phyloP scores from a whole-genome alignment of 2,888 invertebrate genomes.

The Ennomos quercinarius region DNA sequence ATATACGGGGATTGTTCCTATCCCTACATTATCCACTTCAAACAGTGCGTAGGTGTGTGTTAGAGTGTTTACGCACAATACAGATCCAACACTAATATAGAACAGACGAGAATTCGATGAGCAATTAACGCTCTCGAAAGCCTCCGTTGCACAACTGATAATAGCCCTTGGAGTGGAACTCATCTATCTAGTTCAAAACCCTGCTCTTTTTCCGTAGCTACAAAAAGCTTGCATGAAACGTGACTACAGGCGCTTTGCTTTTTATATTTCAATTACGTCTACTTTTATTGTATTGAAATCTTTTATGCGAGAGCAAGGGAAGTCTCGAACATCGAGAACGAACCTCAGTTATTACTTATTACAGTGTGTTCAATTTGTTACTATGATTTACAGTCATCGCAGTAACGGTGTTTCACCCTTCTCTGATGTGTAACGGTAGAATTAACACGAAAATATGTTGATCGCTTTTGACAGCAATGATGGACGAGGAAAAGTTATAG shows the following conservation, averaged over 20 bases:
- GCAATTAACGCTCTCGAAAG: constrained; percentile 64
- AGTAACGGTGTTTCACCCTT: constrained; percentile 29
- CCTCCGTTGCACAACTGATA: constrained; percentile 55
- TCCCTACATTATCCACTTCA: constrained; percentile 36
- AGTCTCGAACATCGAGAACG: constrained; percentile 18
- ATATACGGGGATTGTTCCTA: constrained; percentile 20
- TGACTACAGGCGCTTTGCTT: constrained; percentile 47
- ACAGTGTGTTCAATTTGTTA: constrained; percentile 25
- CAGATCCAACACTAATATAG: constrained; percentile 44
- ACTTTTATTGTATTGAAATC: constrained; percentile 44
- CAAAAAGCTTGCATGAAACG: constrained; percentile 46
- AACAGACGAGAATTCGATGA: constrained; percentile 65
- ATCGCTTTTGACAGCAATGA: constrained; percentile 17
- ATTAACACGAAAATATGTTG: constrained; percentile 17
- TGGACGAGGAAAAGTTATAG: constrained; percentile 25
- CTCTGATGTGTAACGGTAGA: constrained; percentile 17
- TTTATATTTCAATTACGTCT: constrained; percentile 42
- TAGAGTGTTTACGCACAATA: constrained; percentile 31
- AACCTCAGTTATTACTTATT: constrained; percentile 29
- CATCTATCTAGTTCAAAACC: constrained; percentile 46
- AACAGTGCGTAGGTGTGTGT: constrained; percentile 31
- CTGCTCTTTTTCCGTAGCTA: constrained; percentile 40
- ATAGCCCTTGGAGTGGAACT: constrained; percentile 46
- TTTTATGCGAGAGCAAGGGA: constrained; percentile 40
- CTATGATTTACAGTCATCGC: constrained; percentile 17